Percentiles rank a stretch among this genome's conserved stretches.
phyloP scores from a whole-genome alignment of 2,888 invertebrate species.

The Neocrepidodera transversa region DNA sequence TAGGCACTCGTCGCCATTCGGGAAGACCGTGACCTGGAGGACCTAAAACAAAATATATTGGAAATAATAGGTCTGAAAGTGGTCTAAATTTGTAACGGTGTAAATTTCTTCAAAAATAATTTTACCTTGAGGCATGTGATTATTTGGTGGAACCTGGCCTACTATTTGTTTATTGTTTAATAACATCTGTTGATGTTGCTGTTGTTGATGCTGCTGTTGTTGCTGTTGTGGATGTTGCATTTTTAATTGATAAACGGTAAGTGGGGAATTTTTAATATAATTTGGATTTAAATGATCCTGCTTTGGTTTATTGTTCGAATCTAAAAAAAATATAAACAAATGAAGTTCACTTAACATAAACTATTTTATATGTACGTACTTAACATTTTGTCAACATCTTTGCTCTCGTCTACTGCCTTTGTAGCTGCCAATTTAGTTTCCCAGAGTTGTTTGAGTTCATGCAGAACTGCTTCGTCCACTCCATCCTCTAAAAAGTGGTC shows the following conservation, averaged over 20 bases:
- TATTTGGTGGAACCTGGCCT: slow-evolving; percentile 45
- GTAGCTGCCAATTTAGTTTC: slow-evolving; percentile 86
- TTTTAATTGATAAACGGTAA: slow-evolving; percentile 54
- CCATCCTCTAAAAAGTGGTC: slow-evolving; percentile 98
- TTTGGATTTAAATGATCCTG: slow-evolving; percentile 26
- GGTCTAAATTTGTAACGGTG: too few species aligned
- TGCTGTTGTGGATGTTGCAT: slow-evolving; percentile 28
- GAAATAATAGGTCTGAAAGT: too few species aligned
- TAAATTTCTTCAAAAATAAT: not conserved
- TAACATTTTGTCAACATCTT: slow-evolving; percentile 42
- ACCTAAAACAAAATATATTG: not conserved
- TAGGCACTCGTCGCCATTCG: slow-evolving; percentile 63
- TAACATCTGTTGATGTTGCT: slow-evolving; percentile 36
- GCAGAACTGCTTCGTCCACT: slow-evolving; percentile 94
- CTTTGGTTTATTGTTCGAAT: slow-evolving; percentile 37
- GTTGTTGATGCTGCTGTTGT: slow-evolving; percentile 37
- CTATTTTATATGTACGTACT: slow-evolving; percentile 26
- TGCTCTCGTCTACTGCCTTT: slow-evolving; percentile 80
- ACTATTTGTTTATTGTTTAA: slow-evolving; percentile 43
- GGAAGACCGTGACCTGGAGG: slow-evolving; percentile 44
- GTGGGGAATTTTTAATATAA: slow-evolving; percentile 52
- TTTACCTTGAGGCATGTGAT: slow-evolving; percentile 43
- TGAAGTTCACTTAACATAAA: not conserved
- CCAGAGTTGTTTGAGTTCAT: slow-evolving; percentile 95
- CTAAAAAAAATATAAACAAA: slow-evolving; percentile 11